phyloP scores from a whole-genome alignment of 2,113 vertebrate species.

The Centropus unirufus region DNA sequence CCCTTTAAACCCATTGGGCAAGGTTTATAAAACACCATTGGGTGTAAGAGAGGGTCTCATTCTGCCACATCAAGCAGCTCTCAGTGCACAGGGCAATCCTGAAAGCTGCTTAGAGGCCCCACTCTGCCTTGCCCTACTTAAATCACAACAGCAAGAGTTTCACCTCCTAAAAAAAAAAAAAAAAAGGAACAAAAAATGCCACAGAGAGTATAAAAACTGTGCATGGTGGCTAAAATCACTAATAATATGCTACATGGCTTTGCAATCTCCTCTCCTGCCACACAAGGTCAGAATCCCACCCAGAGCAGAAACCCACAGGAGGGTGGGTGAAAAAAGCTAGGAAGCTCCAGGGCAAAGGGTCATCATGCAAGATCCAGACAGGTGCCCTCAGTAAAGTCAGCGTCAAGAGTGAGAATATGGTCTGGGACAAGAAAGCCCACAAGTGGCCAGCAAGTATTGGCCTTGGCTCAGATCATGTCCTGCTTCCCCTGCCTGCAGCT shows the following conservation, averaged over 20 bases:
- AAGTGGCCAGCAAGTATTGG: rapidly evolving
- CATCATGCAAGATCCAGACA: rapidly evolving
- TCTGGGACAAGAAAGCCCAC: not conserved
- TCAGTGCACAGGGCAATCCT: not conserved
- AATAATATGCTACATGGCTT: not conserved
- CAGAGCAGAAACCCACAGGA: not conserved
- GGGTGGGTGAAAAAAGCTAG: rapidly evolving
- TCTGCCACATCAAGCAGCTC: rapidly evolving
- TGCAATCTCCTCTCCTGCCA: not conserved
- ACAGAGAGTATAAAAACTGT: not conserved
- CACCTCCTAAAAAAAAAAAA: not conserved
- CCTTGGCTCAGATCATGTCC: not conserved
- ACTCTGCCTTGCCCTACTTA: not conserved
- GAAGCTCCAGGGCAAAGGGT: not conserved
- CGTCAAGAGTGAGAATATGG: not conserved
- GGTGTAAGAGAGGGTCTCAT: not conserved
- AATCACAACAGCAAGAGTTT: not conserved
- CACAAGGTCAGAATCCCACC: not conserved
- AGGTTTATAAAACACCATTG: not conserved
- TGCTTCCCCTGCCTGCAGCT: not conserved
- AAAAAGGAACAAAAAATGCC: not conserved
- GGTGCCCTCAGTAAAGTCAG: not conserved
- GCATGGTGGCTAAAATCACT: not conserved
- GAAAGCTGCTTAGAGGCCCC: not conserved
- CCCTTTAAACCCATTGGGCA: not conserved